Conservation (phyloP, 2,113 vertebrate genomes). For the Hemiscyllium ocellatum region DNA sequence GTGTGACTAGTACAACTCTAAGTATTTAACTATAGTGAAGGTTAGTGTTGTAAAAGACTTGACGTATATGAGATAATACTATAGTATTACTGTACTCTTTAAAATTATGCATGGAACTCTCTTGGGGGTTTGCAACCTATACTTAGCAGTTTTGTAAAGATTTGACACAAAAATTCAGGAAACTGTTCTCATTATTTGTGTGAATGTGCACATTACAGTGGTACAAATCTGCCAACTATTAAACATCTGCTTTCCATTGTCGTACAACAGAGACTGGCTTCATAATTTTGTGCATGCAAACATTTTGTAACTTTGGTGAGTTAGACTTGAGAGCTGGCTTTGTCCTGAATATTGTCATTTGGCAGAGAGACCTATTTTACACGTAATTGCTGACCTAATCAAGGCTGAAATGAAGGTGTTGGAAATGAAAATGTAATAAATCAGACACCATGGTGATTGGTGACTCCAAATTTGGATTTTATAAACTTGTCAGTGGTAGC, state of each 20-base stretch:
- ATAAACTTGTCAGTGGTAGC: background rate
- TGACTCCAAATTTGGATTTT: background rate
- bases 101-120: background rate
- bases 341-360: background rate
- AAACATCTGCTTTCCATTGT: background rate
- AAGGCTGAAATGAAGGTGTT: background rate
- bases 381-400: background rate
- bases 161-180: constrained; percentile 3
- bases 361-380: background rate
- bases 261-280: background rate
- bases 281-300: background rate
- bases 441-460: background rate
- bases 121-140: background rate
- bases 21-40: background rate
- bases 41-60: background rate
- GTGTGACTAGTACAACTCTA: background rate
- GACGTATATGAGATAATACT: background rate
- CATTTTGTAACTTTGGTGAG: background rate
- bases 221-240: background rate
- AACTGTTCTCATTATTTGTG: background rate
- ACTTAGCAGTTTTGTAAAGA: background rate
- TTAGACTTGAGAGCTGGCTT: background rate
- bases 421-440: background rate
- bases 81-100: background rate
- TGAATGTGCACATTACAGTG: background rate